Conservation (phyloP, 2,113 vertebrate species). For the Columba janthina region DNA sequence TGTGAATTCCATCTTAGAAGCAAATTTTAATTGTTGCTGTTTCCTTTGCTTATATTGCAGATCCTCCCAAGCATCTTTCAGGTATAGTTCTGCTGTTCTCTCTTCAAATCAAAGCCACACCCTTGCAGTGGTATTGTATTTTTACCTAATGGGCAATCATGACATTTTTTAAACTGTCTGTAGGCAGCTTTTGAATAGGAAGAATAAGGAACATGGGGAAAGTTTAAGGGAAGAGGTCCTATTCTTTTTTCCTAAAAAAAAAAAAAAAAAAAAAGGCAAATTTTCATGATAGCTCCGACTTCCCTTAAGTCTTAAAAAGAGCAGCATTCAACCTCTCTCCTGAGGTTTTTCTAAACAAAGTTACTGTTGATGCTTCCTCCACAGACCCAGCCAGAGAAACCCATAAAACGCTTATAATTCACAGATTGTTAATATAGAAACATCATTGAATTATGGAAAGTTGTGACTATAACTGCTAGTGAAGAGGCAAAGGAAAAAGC, state of each 20-base stretch:
- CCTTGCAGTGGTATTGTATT: too few species aligned
- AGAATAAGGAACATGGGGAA: not conserved
- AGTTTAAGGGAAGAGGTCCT: not conserved
- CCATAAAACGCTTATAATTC: constrained; percentile 4
- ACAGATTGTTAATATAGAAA: not conserved
- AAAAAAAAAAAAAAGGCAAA: not conserved
- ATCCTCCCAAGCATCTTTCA: too few species aligned
- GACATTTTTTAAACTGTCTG: not conserved
- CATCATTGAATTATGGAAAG: not conserved
- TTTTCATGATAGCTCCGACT: not conserved
- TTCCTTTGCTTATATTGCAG: too few species aligned
- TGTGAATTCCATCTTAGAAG: not conserved
- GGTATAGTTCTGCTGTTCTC: too few species aligned
- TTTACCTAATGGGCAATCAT: too few species aligned
- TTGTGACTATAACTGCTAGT: not conserved
- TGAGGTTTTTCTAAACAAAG: not conserved
- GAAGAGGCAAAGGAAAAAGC: not conserved
- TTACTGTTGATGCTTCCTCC: not conserved
- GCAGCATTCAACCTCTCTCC: not conserved
- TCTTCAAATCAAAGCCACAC: too few species aligned
- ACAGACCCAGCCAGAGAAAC: not conserved
- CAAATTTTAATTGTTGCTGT: not conserved
- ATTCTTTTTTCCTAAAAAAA: not conserved
- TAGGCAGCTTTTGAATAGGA: not conserved
- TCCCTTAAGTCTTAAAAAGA: not conserved